Evolutionary conservation across 2,797 vertebrate genomes (phyloP).

Genomic region (Alosa sapidissima): DNA sequence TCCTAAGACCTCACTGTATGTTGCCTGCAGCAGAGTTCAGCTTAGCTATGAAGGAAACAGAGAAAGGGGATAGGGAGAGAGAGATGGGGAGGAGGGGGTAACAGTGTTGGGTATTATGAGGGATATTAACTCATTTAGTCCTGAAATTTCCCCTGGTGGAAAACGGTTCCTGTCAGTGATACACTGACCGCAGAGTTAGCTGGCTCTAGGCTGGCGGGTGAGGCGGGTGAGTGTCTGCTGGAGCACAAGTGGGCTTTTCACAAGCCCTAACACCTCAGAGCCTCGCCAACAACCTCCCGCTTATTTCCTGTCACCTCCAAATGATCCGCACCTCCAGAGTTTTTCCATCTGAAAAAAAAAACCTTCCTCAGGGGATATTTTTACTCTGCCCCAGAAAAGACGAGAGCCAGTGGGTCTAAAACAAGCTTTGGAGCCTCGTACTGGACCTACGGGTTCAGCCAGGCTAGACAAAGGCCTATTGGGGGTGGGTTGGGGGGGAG

Average conservation of each 20-base stretch:
- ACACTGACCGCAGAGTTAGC: neutral
- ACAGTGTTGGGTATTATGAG: neutral
- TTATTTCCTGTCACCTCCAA: conserved; percentile 74
- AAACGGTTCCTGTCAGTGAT: neutral
- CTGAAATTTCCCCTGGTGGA: conserved; percentile 21
- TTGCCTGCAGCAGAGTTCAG: neutral
- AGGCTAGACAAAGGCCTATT: neutral
- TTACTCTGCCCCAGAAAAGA: conserved; percentile 50
- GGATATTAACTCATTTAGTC: conserved; percentile 33
- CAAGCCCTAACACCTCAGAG: conserved; percentile 22
- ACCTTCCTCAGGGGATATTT: conserved; percentile 63
- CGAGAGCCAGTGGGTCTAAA: conserved; percentile 35
- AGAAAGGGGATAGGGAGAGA: neutral
- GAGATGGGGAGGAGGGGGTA: neutral
- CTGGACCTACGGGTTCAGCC: neutral
- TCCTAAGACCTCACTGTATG: neutral
- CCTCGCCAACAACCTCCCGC: conserved; percentile 54
- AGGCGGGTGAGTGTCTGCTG: neutral
- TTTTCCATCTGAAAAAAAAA: conserved; percentile 58
- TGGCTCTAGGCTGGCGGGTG: neutral
- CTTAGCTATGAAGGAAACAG: neutral
- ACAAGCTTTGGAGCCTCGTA: conserved; percentile 31
- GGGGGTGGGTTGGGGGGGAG: neutral
- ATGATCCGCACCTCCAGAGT: conserved; percentile 64
- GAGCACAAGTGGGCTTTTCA: conserved; percentile 58